Evolutionary conservation across 2,113 vertebrate species (phyloP), one percentile per base, ranked within the genome.

Genomic region (Australoheros scitulus): DNA sequence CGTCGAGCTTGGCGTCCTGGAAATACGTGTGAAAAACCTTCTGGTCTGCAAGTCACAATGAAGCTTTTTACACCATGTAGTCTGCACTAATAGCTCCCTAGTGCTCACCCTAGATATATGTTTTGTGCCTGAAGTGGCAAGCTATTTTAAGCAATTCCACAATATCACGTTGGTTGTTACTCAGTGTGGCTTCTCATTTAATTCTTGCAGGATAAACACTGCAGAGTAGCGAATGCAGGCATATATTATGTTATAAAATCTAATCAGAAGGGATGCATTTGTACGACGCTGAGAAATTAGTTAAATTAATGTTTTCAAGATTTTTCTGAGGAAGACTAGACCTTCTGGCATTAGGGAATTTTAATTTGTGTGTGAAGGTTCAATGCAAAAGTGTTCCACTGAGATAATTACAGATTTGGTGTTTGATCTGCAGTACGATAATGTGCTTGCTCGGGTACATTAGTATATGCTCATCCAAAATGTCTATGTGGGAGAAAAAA

Each of bases 331-430:
- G 13, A 64, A 22, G 68, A n/a, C 26, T 2, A 72, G 26, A 72
- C 17, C 47, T 81, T 26, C 41, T 88, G 81, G 81, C 68, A 77
- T 84, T 81, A 89, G 43, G 43, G 13, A 41, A 61, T 61, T 34
- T 60, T 60, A 82, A 83, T 83, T 74, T 58, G 82, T 61, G 52
- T 78, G 68, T 75, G 52, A 80, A 76, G 84, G 86, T 82, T 88
- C 75, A 87, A 68, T 81, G 83, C 61, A 47, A 83, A 90, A 90
- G 85, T 80, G 79, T 80, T 92, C 85, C 74, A 76, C 72, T 81
- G 83, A 79, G 77, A 92, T 91, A 89, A 92, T 94, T 84, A 92
- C 79, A 89, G 56, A 88, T 86, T 86, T 38, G 80, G 63, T 83
- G 86, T 88, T 47, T 91, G 87, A 87, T 78, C 88, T 85, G 70